Conservation (phyloP, 2,113 vertebrate genomes). For the Isichthys henryi region DNA sequence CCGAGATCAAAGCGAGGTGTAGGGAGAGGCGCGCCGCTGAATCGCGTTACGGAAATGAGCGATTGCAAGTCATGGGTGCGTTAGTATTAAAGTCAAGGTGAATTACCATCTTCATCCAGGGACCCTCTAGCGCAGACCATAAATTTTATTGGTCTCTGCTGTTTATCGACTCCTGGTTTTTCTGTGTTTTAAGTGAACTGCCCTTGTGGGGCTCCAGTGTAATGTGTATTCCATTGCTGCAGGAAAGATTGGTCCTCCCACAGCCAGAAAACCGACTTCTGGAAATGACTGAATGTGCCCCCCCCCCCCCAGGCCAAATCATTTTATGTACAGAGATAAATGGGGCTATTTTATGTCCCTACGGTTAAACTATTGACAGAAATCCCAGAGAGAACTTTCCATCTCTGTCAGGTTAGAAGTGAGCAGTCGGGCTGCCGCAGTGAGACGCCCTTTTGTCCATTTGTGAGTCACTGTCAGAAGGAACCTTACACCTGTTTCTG, state of each 20-base stretch:
- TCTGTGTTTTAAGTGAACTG: background rate
- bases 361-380: background rate
- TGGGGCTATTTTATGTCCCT: background rate
- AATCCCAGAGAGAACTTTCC: background rate
- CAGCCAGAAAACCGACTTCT: background rate
- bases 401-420: background rate
- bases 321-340: background rate
- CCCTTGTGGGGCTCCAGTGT: background rate
- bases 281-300: background rate
- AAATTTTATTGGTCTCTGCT: constrained; percentile 5
- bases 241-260: background rate
- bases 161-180: constrained; percentile 10
- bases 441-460: background rate
- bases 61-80: background rate
- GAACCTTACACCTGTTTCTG: background rate
- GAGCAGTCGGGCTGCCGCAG: too few relatives aligned
- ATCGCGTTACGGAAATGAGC: background rate
- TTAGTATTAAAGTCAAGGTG: constrained; percentile 5
- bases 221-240: constrained; percentile 1
- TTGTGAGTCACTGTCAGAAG: background rate
- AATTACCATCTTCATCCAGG: constrained; percentile 6
- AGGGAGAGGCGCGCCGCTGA: background rate
- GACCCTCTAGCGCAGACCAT: background rate
- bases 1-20: background rate
- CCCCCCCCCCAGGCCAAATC: background rate